Evolutionary conservation across 1,140 invertebrate genomes (phyloP), one percentile per base, ranked within the genome.

Genomic region (Solen grandis): DNA sequence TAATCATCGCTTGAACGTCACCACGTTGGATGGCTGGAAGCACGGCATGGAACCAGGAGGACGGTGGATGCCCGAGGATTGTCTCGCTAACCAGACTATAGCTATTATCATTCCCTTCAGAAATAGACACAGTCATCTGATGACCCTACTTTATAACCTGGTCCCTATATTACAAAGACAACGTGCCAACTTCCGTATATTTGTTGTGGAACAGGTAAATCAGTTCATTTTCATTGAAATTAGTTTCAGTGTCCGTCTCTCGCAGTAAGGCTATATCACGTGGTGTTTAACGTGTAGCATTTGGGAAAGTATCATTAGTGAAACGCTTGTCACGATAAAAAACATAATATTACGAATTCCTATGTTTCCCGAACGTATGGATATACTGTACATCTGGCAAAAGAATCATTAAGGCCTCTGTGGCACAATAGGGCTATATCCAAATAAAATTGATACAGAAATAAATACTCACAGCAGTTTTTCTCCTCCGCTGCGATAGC

Each of bases 91-190:
- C 22, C 81, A 89, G 69, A 85, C 88, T 16, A 83, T 89, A 31
- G 89, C 90, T 25, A 82, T 92, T 50, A 88, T 92, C 54, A 87
- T 92, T 46, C 91, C 91, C 3, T 92, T 97, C 89, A 93, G 98
- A 78, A 96, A 98, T 87, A 93, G 98, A 60, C 93, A 95, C 80
- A 92, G 93, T 27, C 97, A 99, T 88, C 93, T 99, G 10, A 91
- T 94, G 22, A 93, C 95, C 69, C 97, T 98, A 88, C 93, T 98
- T 57, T 95, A 95, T 85, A 96, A 97, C 89, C 96, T 99, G 90
- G 97, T 99, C 92, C 95, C 96, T 19, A 97, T 97, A 90, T 93
- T 99, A 55, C 95, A 97, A 78, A 93, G 95, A 31, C 98, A 99
- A 92, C 94, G 96, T 87, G 93, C 99, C 25, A 96, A 98, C 88